Evolutionary conservation across 23 tunicate genomes (phyloP).

Genomic region (Styela clava): DNA sequence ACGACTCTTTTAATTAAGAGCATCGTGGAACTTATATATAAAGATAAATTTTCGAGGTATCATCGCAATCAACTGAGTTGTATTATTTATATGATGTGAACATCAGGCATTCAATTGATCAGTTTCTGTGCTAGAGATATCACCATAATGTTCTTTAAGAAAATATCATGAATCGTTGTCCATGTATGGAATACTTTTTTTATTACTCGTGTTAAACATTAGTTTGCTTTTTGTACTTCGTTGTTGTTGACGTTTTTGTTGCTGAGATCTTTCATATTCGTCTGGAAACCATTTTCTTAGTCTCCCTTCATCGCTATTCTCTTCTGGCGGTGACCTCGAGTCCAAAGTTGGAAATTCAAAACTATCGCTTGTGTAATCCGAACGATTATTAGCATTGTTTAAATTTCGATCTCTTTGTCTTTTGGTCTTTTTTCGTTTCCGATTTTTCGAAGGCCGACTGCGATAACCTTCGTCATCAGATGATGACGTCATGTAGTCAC

Average conservation of each 20-base stretch:
- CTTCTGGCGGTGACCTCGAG: conserved; percentile 7
- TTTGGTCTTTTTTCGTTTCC: conserved; percentile 3
- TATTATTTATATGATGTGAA: too few relatives aligned
- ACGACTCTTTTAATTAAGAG: too few relatives aligned
- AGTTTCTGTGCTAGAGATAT: too few relatives aligned
- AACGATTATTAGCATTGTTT: neutral
- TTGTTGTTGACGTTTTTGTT: neutral
- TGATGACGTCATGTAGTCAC: conserved; percentile 3
- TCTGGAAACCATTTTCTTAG: conserved; percentile 41
- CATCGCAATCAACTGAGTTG: too few relatives aligned
- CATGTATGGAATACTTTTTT: neutral
- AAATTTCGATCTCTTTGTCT: conserved; percentile 1
- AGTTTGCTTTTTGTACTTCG: neutral
- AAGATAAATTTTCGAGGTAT: too few relatives aligned
- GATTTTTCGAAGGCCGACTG: conserved; percentile 3
- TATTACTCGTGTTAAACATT: neutral
- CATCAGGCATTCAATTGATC: too few relatives aligned
- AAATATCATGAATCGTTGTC: neutral
- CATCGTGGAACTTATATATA: too few relatives aligned
- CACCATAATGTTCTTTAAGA: too few relatives aligned
- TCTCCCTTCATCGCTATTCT: conserved; percentile 7
- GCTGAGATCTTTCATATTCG: conserved; percentile 27
- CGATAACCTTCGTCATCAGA: conserved; percentile 25
- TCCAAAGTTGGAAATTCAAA: neutral
- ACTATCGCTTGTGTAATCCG: neutral